Conservation (phyloP, 2,888 invertebrate genomes). For the Cheilosia vulpina region DNA sequence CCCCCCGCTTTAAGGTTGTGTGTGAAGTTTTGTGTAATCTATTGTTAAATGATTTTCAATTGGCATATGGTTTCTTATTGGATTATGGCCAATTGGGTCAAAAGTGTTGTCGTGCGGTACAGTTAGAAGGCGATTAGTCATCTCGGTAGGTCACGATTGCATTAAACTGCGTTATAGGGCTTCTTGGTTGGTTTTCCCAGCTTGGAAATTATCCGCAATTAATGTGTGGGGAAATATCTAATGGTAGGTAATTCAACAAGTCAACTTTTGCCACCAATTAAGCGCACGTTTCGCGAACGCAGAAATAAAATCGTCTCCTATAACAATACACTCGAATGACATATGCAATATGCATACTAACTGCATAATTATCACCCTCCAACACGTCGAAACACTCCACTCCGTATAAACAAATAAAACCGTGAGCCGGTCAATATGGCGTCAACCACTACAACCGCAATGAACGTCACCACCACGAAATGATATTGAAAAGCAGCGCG, state of each 20-base stretch:
- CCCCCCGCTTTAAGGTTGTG: neutral
- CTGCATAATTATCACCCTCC: conserved; percentile 5
- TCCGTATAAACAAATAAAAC: conserved; percentile 13
- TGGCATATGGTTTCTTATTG: conserved; percentile 43
- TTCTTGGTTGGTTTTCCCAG: conserved; percentile 7
- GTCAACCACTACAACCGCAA: conserved; percentile 18
- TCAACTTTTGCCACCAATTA: neutral
- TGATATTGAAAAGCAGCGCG: conserved; percentile 66
- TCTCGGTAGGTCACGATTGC: conserved; percentile 40
- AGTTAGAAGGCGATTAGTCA: conserved; percentile 35
- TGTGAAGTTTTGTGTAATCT: conserved; percentile 2
- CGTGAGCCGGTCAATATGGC: conserved; percentile 17
- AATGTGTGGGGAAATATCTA: neutral
- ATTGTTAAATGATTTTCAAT: conserved; percentile 46
- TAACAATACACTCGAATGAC: neutral
- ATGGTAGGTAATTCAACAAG: no score
- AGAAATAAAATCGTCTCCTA: neutral
- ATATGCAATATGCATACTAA: neutral
- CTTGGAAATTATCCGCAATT: conserved; percentile 5
- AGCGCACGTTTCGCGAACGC: neutral
- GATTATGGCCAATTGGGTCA: conserved; percentile 62
- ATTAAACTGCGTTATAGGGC: neutral
- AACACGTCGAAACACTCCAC: conserved; percentile 11
- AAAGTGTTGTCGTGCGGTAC: conserved; percentile 43
- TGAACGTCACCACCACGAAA: conserved; percentile 34